Conservation (phyloP, 2,113 vertebrate genomes). For the Noturus placidus region DNA sequence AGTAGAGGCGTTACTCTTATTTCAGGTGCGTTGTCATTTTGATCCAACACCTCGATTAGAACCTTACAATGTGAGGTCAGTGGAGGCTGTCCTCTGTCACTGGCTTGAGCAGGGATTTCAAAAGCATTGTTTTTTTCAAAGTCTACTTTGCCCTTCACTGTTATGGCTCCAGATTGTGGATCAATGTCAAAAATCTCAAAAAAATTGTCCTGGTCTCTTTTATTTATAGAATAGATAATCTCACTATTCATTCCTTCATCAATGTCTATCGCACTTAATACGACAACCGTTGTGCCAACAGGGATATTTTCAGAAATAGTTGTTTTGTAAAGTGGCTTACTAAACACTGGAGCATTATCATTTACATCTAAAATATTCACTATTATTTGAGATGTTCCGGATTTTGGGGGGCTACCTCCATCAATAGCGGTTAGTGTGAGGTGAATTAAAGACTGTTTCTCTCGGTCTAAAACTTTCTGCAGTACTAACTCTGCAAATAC, state of each 20-base stretch:
- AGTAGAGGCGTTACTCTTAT: constrained; percentile 71
- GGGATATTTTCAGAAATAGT: constrained; percentile 69
- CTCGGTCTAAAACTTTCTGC: constrained; percentile 76
- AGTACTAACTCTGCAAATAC: constrained; percentile 74
- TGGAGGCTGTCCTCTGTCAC: constrained; percentile 71
- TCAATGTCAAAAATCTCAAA: constrained; percentile 70
- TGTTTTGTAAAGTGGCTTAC: constrained; percentile 67
- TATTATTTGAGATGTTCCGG: constrained; percentile 69
- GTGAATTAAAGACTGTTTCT: constrained; percentile 65
- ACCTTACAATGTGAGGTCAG: constrained; percentile 77
- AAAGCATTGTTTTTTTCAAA: constrained; percentile 73
- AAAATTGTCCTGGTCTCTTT: constrained; percentile 63
- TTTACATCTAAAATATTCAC: constrained; percentile 77
- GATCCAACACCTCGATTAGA: constrained; percentile 73
- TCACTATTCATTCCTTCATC: constrained; percentile 75
- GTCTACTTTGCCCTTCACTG: constrained; percentile 70
- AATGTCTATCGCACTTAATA: constrained; percentile 73
- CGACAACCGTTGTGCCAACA: constrained; percentile 57
- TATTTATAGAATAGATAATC: constrained; percentile 66
- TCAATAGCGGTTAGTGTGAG: constrained; percentile 71
- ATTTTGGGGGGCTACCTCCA: constrained; percentile 67
- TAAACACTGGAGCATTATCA: constrained; percentile 80
- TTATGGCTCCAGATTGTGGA: constrained; percentile 55
- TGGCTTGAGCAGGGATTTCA: constrained; percentile 76
- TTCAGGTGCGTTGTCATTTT: constrained; percentile 82